These are phyloP conservation scores for Egretta garzetta DNA, from an alignment of 2,113 vertebrate species.

Conservation along the genomic window DNA sequence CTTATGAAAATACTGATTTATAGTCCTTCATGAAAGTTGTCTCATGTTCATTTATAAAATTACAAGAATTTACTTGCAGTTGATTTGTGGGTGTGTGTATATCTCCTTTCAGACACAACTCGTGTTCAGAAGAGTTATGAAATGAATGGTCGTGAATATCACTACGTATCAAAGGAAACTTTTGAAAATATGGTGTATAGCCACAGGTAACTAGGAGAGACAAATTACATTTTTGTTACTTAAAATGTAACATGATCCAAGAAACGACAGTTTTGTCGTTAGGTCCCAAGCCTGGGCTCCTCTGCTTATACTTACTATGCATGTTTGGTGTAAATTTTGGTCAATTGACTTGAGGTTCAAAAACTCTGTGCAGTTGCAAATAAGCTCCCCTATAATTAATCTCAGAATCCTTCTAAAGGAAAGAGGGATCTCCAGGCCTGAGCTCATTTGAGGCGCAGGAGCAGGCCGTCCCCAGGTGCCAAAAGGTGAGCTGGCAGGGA, in stretches of 20 bases:
- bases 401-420: neutral
- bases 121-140: conserved; percentile 88
- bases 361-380: neutral
- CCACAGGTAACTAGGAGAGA: conserved; percentile 80
- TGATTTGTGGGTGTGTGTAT: neutral
- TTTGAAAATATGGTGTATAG: conserved; percentile 91
- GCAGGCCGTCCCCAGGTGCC: too few relatives aligned
- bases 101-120: conserved; percentile 85
- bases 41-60: neutral
- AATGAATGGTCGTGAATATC: conserved; percentile 90
- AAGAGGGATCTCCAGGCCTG: neutral
- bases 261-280: neutral
- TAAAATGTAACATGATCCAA: neutral
- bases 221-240: neutral
- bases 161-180: conserved; percentile 88
- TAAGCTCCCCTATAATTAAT: neutral
- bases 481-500: too few relatives aligned
- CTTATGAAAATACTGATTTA: neutral
- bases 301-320: neutral
- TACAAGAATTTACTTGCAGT: neutral
- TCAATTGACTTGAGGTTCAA: neutral
- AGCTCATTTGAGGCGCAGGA: neutral
- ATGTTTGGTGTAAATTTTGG: neutral
- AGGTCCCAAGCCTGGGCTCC: neutral
- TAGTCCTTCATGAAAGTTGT: neutral